Base-by-base conservation (phyloP, 92 coral and sea anemone genomes). In the Bergia sp. region DNA sequence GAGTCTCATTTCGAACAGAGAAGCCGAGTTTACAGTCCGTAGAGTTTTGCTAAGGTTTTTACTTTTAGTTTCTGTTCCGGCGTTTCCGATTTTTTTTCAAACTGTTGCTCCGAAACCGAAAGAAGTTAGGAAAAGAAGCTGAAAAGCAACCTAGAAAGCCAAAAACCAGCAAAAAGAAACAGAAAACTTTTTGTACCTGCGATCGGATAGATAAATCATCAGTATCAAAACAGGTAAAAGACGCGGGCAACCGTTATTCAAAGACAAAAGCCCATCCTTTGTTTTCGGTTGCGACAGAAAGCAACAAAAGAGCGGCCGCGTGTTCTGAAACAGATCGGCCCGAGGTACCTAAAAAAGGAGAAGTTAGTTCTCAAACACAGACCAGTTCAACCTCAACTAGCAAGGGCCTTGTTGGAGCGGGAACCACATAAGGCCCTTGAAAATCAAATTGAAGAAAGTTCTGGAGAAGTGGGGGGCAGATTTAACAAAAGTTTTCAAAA, bases 381-480 rank as follows among this genome's bases (percentile, higher is more conserved):
- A 2, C 58, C 82, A 49, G 82, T 11, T 20, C 21, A 20, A 79
- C 82, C 82, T 43, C 47, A 49, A 79, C 82, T 79, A 45, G 66
- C 37, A 2, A 4, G 82, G 67, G 82, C 66, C 82, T 79, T 79
- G 29, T 45, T 78, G 82, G 82, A 78, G 82, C 82, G 82, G 82
- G 82, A 78, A 78, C 66, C 82, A 45, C 18, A 79, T 45, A 79
- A 61, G 82, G 82, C 82, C 82, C 82, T 79, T 79, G 29, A 79
- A 6, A 61, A 79, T 79, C 49, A 79, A 21, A 49, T 79, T 8
- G 37, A 40, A 21, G 66, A 29, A 79, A 79, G 23, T 39, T 29
- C 29, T 29, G 29, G 29, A 29, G 29, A 29, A 29, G 29, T 29
- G 29, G 82, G 64, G 23, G 82, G 45, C 82, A 55, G 36, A 64